Evolutionary conservation across 1,140 invertebrate species (phyloP), one percentile per base, ranked within the genome.

Genomic region (Ylistrum balloti): DNA sequence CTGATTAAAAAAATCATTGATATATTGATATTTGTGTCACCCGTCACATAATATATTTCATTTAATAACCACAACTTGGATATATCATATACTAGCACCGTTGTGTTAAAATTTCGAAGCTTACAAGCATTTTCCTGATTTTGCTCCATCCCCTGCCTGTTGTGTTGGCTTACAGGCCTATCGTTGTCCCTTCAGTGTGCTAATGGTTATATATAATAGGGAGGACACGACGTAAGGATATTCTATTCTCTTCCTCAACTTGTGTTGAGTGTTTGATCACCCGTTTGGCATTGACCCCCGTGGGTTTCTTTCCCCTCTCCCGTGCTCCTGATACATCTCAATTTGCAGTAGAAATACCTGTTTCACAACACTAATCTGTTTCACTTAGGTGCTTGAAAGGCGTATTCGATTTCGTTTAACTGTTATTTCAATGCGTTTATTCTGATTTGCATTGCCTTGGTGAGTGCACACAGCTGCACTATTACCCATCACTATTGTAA

Each of bases 401-500:
- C n/a, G 56, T 74, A n/a, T 74, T 74, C n/a, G 56, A 17, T 45
- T 45, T 74, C 56, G 56, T 74, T 74, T 74, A 28, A 74, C 56
- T 74, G 20, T 74, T 9, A 74, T 74, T 74, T 74, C 56, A 28
- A 28, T 74, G 22, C 22, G 28, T 74, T 7, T 28, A 74, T n/a
- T 28, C 56, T n/a, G 56, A 74, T 74, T 28, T 74, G 56, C 22
- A 74, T 28, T n/a, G n/a, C 56, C 9, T 28, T 28, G 56, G n/a
- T n/a, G 22, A 28, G 56, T 74, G 17, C 17, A n/a, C 56, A 28
- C 56, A 28, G 56, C 56, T 74, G 56, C 56, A 74, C 56, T n/a
- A 28, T n/a, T 74, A 74, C 1, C 9, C 41, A 17, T 45, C 41
- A 17, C 17, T 45, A 45, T 17, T 13, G 41, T 45, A 45, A 45